Evolutionary conservation across 2,797 vertebrate species (phyloP).

Genomic region (Poeciliopsis infans): DNA sequence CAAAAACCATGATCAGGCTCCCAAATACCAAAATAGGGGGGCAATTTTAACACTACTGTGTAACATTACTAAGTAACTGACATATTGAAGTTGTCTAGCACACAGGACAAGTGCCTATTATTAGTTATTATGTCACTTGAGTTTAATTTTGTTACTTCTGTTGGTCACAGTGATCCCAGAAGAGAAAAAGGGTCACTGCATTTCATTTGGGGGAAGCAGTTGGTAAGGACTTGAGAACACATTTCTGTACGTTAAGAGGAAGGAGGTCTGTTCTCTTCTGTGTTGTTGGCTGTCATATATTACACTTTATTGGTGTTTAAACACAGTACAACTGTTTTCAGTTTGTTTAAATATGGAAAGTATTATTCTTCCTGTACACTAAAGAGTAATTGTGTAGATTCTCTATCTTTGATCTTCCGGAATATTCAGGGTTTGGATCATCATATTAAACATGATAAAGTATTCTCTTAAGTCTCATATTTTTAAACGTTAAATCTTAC

Average conservation of each 20-base stretch:
- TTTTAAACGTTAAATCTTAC: too few relatives aligned
- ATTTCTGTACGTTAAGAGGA: too few relatives aligned
- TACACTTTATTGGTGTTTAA: background rate
- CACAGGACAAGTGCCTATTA: background rate
- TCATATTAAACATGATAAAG: background rate
- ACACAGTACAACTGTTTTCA: background rate
- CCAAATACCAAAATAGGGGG: background rate
- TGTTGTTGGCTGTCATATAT: too few relatives aligned
- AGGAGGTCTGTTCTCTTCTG: too few relatives aligned
- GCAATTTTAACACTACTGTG: background rate
- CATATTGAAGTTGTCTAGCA: background rate
- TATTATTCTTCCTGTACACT: background rate
- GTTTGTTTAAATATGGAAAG: background rate
- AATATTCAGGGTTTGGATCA: background rate
- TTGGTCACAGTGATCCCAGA: background rate
- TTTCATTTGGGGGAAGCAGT: too few relatives aligned
- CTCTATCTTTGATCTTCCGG: background rate
- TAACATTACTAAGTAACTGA: background rate
- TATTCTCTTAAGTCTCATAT: background rate
- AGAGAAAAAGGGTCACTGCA: background rate
- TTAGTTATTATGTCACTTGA: background rate
- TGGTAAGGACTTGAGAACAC: too few relatives aligned
- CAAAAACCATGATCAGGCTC: background rate
- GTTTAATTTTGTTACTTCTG: background rate
- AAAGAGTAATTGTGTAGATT: background rate